phyloP scores from a whole-genome alignment of 2,113 vertebrate genomes.

The Chunga burmeisteri region DNA sequence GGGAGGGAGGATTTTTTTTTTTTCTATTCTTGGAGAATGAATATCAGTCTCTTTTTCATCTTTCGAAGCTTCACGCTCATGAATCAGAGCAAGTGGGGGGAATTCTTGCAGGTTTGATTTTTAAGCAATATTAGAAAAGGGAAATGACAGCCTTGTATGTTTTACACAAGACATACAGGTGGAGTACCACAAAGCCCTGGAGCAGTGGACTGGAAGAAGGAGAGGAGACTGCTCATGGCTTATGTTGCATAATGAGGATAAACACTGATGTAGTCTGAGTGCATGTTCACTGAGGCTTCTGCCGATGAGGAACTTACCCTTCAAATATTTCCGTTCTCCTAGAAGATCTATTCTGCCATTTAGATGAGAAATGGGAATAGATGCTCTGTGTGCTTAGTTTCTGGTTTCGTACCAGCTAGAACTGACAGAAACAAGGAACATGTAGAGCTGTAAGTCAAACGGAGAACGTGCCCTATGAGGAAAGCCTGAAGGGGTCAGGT shows the following conservation, averaged over 20 bases:
- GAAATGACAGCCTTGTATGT: background rate
- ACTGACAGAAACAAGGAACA: background rate
- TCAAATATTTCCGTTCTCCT: background rate
- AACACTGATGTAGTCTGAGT: background rate
- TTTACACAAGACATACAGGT: background rate
- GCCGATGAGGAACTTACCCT: background rate
- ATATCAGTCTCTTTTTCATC: background rate
- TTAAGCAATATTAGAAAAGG: background rate
- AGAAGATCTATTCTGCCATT: background rate
- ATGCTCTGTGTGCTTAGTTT: background rate
- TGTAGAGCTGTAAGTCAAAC: background rate
- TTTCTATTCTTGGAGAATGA: background rate
- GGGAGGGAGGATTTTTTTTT: background rate
- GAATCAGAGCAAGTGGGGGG: background rate
- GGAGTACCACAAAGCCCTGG: background rate
- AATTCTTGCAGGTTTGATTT: background rate
- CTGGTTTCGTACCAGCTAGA: background rate
- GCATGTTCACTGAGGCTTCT: background rate
- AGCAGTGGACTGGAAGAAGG: background rate
- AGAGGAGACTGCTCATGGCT: background rate
- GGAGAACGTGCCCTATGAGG: background rate
- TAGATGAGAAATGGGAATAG: background rate
- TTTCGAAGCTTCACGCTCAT: background rate
- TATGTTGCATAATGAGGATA: background rate
- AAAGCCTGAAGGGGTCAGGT: background rate